A percentile compares a stretch with the other conserved stretches of the same genome.
Conservation (phyloP, 2,888 invertebrate species). For the Napeogenes inachia region DNA sequence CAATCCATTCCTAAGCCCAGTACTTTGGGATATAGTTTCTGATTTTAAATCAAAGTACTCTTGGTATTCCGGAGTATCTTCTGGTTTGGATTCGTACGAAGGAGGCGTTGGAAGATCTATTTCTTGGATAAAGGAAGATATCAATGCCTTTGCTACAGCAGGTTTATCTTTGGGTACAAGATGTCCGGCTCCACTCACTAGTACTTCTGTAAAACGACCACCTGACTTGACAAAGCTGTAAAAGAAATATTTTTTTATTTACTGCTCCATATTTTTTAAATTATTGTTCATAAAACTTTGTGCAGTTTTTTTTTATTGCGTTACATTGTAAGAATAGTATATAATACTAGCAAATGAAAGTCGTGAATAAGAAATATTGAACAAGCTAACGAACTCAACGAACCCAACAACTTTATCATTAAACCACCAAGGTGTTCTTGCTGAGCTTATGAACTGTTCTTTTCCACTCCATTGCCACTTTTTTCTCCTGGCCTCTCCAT, state of each 20-base stretch:
- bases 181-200: conserved; percentile 79
- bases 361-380: neutral
- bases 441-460: conserved; percentile 47
- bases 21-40: conserved; percentile 24
- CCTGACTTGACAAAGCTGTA: conserved; percentile 76
- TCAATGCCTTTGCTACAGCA: conserved; percentile 50
- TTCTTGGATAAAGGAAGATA: conserved; percentile 48
- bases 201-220: conserved; percentile 74
- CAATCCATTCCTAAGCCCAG: conserved; percentile 38
- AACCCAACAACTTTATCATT: conserved; percentile 54
- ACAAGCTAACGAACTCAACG: conserved; percentile 17
- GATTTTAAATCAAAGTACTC: conserved; percentile 19
- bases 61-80: conserved; percentile 17
- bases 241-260: conserved; percentile 8
- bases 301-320: no score
- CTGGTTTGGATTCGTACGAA: conserved; percentile 7
- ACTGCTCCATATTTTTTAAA: no score
- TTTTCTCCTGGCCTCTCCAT: conserved; percentile 46
- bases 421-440: conserved; percentile 54
- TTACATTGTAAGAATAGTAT: no score
- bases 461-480: conserved; percentile 57
- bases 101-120: conserved; percentile 36
- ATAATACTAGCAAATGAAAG: no score
- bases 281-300: no score
- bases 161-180: conserved; percentile 80